These are phyloP conservation scores for Radopholus similis DNA, from an alignment of 1,140 invertebrate species.

Conservation along the genomic window DNA sequence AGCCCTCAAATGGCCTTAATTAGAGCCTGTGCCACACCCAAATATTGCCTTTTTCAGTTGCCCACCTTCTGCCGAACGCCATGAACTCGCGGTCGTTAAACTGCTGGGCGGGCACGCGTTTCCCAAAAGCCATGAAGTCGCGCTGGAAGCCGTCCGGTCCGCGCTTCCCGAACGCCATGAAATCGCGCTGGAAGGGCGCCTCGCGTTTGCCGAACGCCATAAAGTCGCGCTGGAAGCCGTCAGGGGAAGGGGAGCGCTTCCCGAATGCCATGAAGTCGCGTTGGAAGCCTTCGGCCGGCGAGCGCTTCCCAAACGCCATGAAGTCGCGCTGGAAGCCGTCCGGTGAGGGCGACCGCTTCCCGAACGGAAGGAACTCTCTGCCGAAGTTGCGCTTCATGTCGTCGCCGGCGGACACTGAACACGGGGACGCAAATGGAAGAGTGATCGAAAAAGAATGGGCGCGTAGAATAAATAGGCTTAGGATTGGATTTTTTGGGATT, in stretches of 20 bases:
- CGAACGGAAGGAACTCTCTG: conserved; percentile 21
- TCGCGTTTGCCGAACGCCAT: conserved; percentile 23
- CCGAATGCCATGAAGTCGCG: conserved; percentile 27
- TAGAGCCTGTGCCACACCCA: no score
- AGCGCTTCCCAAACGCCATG: conserved; percentile 18
- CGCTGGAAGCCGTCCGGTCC: conserved; percentile 13
- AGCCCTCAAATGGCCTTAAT: neutral
- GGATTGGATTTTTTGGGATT: no score
- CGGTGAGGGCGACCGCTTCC: conserved; percentile 1
- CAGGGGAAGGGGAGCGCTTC: conserved; percentile 3
- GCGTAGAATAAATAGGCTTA: conserved; percentile 4
- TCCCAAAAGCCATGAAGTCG: conserved; percentile 25
- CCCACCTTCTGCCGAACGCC: conserved; percentile 16
- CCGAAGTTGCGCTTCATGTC: conserved; percentile 20
- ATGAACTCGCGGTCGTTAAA: conserved; percentile 20
- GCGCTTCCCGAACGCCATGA: conserved; percentile 21
- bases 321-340: conserved; percentile 22
- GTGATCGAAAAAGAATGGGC: neutral
- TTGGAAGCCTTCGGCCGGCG: conserved; percentile 9
- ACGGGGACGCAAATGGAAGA: neutral
- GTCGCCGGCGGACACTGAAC: conserved; percentile 9
- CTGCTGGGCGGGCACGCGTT: conserved; percentile 2
- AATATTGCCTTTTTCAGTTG: no score
- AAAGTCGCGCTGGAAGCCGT: conserved; percentile 19
- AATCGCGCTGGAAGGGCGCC: conserved; percentile 15